Percentiles rank a stretch among this genome's conserved stretches.
These are phyloP conservation scores for Acropternis orthonyx DNA, from an alignment of 2,797 vertebrate species.

Conservation along the genomic window DNA sequence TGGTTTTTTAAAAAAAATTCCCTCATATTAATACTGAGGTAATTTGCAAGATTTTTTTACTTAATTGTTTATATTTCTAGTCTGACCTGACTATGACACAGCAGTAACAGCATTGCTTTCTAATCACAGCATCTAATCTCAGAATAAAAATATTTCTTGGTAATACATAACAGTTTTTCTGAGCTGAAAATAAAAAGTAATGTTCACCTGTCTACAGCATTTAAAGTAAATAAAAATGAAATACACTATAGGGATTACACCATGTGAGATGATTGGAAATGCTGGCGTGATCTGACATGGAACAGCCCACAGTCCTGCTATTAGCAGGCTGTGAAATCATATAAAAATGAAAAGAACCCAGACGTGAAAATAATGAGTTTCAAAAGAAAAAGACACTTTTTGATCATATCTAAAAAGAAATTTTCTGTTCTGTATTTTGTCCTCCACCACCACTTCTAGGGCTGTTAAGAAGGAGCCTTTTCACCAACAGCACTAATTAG, in stretches of 20 bases:
- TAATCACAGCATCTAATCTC: neutral
- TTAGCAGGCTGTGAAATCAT: neutral
- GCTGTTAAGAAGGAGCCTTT: neutral
- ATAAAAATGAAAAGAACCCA: neutral
- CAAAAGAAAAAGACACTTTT: neutral
- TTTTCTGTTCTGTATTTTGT: neutral
- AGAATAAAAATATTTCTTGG: neutral
- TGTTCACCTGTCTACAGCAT: neutral
- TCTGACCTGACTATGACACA: neutral
- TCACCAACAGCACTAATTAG: neutral
- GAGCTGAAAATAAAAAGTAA: neutral
- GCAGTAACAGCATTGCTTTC: neutral
- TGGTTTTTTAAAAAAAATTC: neutral
- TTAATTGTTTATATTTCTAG: neutral
- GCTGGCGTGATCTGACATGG: neutral
- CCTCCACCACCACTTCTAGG: neutral
- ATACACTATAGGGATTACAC: neutral
- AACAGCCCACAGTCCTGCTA: constrained; percentile 1
- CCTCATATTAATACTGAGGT: neutral
- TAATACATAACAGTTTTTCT: neutral
- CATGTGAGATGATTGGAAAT: neutral
- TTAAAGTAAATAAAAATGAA: constrained; percentile 35
- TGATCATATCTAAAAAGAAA: neutral
- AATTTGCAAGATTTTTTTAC: neutral
- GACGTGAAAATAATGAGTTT: neutral